Base-by-base conservation (phyloP, 2,888 invertebrate genomes). In the Habroteleia sp. region DNA sequence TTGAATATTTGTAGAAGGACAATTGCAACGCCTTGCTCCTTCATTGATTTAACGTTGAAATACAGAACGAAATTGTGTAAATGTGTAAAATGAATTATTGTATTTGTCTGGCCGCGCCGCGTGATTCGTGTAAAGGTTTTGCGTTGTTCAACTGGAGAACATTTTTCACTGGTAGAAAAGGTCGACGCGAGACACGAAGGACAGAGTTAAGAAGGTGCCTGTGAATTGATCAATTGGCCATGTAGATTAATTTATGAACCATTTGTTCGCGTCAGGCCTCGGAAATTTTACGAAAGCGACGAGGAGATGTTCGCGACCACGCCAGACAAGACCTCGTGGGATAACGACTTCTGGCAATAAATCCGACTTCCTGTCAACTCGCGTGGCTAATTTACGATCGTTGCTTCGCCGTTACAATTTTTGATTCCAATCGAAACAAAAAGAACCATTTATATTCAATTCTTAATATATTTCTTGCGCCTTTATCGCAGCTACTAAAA, bases 321-420 rank as follows among this genome's bases (percentile, higher is more conserved):
- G 48, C 60, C 69, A 58, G 66, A 35, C 65, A 63, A 63, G 58
- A 66, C 69, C 68, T 74, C 74, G 56, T 37, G 54, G 71, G 56
- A 66, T 60, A 65, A 69, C 63, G 73, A 77, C 69, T 79, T 76
- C 77, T 48, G 63, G 78, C 52, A 72, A 79, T 79, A 79, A 79
- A 79, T 79, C 69, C 73, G 77, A 77, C 75, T 78, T 76, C 71
- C 69, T 54, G 74, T 76, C 72, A 35, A 48, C 66, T 44, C 39
- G 35, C 62, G 37, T 37, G n/a, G n/a, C n/a, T 66, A 79, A 80
- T 80, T 80, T 80, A 80, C 76, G 69, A 73, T 65, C 76, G 58
- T 29, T 62, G 73, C 63, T 37, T 74, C 72, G 56, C 44, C 66
- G 77, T 77, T 74, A 73, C 74, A 79, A 77, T 76, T 77, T 79